Evolutionary conservation across 1,140 invertebrate genomes (phyloP).

Genomic region (Cecropterus lyciades): DNA sequence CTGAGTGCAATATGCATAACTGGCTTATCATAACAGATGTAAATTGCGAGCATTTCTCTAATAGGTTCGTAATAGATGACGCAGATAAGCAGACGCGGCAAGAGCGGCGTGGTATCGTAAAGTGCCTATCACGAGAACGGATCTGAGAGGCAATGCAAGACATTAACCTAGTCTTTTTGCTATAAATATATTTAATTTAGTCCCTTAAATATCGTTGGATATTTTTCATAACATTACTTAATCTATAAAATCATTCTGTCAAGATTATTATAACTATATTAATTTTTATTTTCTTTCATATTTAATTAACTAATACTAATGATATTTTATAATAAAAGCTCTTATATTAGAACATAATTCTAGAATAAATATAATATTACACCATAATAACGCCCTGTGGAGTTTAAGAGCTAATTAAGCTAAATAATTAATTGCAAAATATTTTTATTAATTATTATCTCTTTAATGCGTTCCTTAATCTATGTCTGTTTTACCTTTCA

Average conservation of each 20-base stretch:
- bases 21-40: conserved; percentile 61
- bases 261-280: no score
- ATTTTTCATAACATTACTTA: no score
- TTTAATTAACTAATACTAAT: no score
- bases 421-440: no score
- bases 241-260: no score
- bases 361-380: no score
- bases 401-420: no score
- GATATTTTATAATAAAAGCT: no score
- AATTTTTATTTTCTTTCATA: no score
- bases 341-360: no score
- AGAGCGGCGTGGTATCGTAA: conserved; percentile 32
- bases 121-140: conserved; percentile 28
- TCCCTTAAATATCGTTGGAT: not conserved
- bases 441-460: no score
- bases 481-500: conserved; percentile 52
- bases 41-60: conserved; percentile 65
- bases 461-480: conserved; percentile 34
- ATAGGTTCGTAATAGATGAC: conserved; percentile 48
- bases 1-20: conserved; percentile 64
- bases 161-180: conserved; percentile 31
- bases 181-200: conserved; percentile 15
- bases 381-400: no score
- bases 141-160: conserved; percentile 30
- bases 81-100: conserved; percentile 36